Conservation (phyloP, 2,888 invertebrate species). For the Unio pictorum region DNA sequence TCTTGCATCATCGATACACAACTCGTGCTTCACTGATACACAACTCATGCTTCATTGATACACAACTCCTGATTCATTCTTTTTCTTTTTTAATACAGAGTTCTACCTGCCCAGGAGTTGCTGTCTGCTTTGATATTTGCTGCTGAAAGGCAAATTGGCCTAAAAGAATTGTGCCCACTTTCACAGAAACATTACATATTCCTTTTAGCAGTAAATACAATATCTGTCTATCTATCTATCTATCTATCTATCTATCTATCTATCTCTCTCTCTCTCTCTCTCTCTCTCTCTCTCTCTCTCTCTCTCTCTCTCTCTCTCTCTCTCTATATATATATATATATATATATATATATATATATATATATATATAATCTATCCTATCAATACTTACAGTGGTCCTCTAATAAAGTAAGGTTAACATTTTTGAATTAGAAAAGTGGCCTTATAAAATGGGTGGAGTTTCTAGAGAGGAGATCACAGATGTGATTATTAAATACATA, state of each 20-base stretch:
- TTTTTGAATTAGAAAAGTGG: too few species aligned
- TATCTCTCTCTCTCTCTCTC: background rate
- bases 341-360: too few species aligned
- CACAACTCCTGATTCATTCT: background rate
- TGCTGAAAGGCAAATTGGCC: slow-evolving; percentile 15
- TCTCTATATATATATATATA: too few species aligned
- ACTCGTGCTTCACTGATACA: too few species aligned
- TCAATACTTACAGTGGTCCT: too few species aligned
- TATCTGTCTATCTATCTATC: background rate
- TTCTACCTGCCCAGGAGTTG: slow-evolving; percentile 8
- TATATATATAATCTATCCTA: too few species aligned
- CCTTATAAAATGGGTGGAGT: too few species aligned
- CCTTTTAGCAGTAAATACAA: slow-evolving; percentile 37
- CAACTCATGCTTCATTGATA: too few species aligned
- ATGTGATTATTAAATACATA: too few species aligned
- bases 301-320: slow-evolving; percentile 9
- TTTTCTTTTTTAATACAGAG: slow-evolving; percentile 3
- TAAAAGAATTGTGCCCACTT: slow-evolving; percentile 32
- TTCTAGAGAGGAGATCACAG: too few species aligned
- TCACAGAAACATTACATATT: slow-evolving; percentile 30
- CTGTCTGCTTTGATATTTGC: slow-evolving; percentile 11
- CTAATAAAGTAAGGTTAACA: too few species aligned
- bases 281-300: background rate
- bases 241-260: background rate
- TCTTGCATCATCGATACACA: too few species aligned